Evolutionary conservation across 2,888 invertebrate species (phyloP).

Genomic region (Drosophila pseudotalamancana): DNA sequence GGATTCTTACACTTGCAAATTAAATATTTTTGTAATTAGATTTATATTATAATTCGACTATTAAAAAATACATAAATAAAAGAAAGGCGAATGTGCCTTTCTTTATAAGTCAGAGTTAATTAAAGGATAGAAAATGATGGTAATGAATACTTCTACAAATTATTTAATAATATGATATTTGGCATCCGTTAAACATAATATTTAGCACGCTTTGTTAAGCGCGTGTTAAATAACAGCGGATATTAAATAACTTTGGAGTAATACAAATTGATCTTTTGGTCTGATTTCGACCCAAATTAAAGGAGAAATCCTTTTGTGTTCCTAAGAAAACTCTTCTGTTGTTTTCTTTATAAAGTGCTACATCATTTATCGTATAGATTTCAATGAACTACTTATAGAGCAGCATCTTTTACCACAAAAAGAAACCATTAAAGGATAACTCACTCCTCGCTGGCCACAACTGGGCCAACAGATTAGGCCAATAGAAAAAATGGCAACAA

Average conservation of each 20-base stretch:
- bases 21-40: no score
- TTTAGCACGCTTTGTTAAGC: neutral
- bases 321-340: neutral
- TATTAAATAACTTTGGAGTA: conserved; percentile 7
- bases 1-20: no score
- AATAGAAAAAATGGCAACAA: conserved; percentile 27
- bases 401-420: conserved; percentile 35
- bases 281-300: conserved; percentile 13
- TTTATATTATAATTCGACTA: no score
- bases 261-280: conserved; percentile 10
- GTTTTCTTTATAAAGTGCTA: conserved; percentile 32
- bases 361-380: conserved; percentile 37
- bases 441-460: conserved; percentile 41
- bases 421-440: conserved; percentile 42
- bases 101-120: no score
- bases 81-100: no score
- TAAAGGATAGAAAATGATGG: no score
- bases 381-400: conserved; percentile 21
- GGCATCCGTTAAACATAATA: neutral
- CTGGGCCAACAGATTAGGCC: conserved; percentile 17
- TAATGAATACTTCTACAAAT: neutral
- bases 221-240: conserved; percentile 17
- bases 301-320: conserved; percentile 27
- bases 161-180: neutral
- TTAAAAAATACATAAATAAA: no score